Conservation (phyloP, 1,140 invertebrate species). For the Caenorhabditis brenneri region DNA sequence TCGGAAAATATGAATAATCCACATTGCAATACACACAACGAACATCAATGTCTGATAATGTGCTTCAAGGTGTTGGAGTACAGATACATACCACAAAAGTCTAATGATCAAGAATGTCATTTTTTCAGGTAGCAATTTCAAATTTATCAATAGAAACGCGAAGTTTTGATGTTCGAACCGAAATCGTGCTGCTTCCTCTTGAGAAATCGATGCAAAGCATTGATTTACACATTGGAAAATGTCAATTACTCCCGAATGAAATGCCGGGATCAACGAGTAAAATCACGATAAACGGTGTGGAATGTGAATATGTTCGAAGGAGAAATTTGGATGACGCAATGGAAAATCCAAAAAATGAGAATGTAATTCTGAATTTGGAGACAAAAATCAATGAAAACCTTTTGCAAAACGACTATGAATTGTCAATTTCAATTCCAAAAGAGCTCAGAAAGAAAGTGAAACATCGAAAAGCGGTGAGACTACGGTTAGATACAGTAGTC, state of each 20-base stretch:
- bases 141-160: neutral
- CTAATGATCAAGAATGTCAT: no score
- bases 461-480: neutral
- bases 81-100: no score
- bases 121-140: constrained; percentile 4
- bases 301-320: neutral
- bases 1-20: no score
- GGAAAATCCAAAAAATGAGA: neutral
- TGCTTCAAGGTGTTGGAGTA: no score
- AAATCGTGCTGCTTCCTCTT: neutral
- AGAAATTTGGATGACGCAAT: neutral
- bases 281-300: neutral
- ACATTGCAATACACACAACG: no score
- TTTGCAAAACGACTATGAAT: neutral
- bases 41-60: no score
- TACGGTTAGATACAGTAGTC: constrained; percentile 24
- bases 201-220: neutral
- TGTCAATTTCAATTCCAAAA: neutral
- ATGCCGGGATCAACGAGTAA: neutral
- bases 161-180: constrained; percentile 4
- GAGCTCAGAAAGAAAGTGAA: neutral
- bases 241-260: neutral
- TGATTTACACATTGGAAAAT: constrained; percentile 12
- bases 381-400: neutral
- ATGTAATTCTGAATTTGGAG: neutral